A percentile compares a stretch with the other conserved stretches of the same genome.
Conservation (phyloP, 2,797 vertebrate species). For the Ambastaia sidthimunki region DNA sequence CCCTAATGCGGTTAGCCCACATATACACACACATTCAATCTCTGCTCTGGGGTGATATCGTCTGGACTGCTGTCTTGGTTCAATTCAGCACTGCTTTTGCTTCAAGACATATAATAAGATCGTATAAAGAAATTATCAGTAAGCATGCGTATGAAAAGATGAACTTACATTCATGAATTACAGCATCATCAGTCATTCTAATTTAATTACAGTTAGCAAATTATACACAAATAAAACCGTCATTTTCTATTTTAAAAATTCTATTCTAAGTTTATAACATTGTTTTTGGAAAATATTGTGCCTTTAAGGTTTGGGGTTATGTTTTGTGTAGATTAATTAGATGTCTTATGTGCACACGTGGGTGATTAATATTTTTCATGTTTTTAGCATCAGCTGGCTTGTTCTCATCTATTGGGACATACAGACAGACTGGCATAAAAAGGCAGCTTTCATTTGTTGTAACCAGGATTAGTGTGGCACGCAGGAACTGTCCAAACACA, state of each 20-base stretch:
- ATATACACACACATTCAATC: slow-evolving; percentile 41
- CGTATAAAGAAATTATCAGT: background rate
- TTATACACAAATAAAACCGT: background rate
- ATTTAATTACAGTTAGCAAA: background rate
- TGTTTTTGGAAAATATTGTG: too few relatives aligned
- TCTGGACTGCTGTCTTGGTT: slow-evolving; percentile 38
- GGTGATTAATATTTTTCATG: too few relatives aligned
- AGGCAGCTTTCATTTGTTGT: slow-evolving; percentile 67
- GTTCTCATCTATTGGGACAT: slow-evolving; percentile 37
- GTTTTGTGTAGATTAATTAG: too few relatives aligned
- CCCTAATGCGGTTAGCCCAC: slow-evolving; percentile 55
- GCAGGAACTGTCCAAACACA: slow-evolving; percentile 52
- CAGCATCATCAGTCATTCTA: background rate
- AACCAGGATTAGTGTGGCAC: slow-evolving; percentile 57
- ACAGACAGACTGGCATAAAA: slow-evolving; percentile 62
- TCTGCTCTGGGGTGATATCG: slow-evolving; percentile 52
- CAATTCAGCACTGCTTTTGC: background rate
- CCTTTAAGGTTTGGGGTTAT: too few relatives aligned
- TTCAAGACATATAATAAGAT: slow-evolving; percentile 29
- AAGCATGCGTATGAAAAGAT: slow-evolving; percentile 4
- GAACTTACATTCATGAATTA: background rate
- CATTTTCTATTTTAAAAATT: too few relatives aligned
- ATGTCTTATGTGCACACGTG: too few relatives aligned
- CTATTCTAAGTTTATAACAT: too few relatives aligned
- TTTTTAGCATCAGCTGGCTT: background rate